Base-by-base conservation (phyloP, 2,797 vertebrate genomes). In the Oreonectes daqikongensis region DNA sequence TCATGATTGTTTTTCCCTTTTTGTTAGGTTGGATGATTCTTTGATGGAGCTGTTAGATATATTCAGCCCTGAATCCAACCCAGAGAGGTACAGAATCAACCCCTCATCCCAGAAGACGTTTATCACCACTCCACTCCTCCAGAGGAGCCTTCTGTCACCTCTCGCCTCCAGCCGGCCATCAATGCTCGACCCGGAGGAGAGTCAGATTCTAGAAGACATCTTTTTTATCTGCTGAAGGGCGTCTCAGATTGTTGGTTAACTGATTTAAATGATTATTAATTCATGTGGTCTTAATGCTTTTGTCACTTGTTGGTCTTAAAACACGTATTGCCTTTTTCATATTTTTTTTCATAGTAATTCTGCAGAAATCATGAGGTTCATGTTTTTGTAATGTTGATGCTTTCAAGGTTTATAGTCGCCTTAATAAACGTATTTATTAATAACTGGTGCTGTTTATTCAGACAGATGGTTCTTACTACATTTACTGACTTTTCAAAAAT, bases 131-230 rank as follows among this genome's bases (percentile, higher is more conserved):
- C 14, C 60, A 7, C 0, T 79, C 61, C 18, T 60, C 80, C 72
- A 2, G 72, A 28, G 1, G 75, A 0, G 76, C 9, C 84, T 72
- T 66, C 55, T 85, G 46, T 79, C 87, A 22, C 72, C 85, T 2
- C 60, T 74, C 9, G 82, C 73, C 63, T 42, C 30, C 73, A 84
- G 44, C 68, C 89, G 63, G 61, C 80, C 78, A 32, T 77, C 83
- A 79, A 86, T 84, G 8, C 94, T 93, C 22, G 96, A 98, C 69
- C 84, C 95, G 59, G 94, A 98, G 79, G 97, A 99, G 89, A 95
- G 92, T 77, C 90, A 86, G 69, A 95, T 99, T 60, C 92, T 99
- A 0, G 94, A 98, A 85, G 96, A 99, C 52, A 96, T 99, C 81
- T 99, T 99, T 91, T 99, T 99, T 84, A 96, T 99, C 87, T 97